phyloP scores from a whole-genome alignment of 2,797 vertebrate genomes.

The Malurus splendens region DNA sequence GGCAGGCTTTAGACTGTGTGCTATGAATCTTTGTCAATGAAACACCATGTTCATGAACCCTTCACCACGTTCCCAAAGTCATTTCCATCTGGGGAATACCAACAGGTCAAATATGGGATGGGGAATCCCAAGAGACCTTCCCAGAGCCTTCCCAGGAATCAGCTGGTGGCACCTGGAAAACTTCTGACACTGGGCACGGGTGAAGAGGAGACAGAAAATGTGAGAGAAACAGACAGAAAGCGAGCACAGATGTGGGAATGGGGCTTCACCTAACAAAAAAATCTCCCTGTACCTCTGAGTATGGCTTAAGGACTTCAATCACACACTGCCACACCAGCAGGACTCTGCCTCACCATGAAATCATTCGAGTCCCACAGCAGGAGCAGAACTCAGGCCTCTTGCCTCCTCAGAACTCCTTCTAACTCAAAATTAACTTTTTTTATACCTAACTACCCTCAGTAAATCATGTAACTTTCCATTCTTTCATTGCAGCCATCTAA shows the following conservation, averaged over 20 bases:
- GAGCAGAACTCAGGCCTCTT: background rate
- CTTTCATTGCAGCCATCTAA: background rate
- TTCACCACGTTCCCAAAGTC: background rate
- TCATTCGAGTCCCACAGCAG: background rate
- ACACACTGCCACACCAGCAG: accelerated
- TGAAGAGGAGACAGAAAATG: background rate
- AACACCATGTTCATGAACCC: background rate
- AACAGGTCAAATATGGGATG: background rate
- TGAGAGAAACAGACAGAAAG: background rate
- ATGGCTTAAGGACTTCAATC: accelerated
- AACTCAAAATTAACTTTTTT: background rate
- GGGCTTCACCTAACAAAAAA: background rate
- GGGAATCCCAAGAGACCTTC: background rate
- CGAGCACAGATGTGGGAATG: background rate
- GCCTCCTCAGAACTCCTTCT: background rate
- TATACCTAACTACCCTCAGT: background rate
- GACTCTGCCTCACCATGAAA: background rate
- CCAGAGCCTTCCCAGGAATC: background rate
- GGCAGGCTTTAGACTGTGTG: background rate
- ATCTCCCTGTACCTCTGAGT: background rate
- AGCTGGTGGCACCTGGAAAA: background rate
- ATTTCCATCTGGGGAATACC: background rate
- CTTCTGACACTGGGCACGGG: accelerated
- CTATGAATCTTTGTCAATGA: background rate
- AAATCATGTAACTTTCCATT: background rate